Conservation (phyloP, 1,140 invertebrate genomes). For the Pantala flavescens region DNA sequence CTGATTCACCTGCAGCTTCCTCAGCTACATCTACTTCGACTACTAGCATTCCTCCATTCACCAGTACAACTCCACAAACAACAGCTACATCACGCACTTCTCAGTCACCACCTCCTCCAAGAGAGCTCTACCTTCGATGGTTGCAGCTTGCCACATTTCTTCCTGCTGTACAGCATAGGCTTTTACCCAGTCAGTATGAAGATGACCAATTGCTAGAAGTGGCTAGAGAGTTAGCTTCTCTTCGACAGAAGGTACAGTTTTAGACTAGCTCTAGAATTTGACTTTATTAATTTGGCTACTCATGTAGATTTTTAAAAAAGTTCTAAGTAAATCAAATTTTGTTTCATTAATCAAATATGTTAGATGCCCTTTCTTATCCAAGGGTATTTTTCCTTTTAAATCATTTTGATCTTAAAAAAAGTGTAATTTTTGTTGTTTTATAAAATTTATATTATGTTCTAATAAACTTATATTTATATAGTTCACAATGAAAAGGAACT, state of each 20-base stretch:
- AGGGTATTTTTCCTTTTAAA: too few relatives aligned
- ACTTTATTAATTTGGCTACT: too few relatives aligned
- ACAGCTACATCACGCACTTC: slow-evolving; percentile 65
- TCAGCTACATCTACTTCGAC: slow-evolving; percentile 73
- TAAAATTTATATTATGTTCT: too few relatives aligned
- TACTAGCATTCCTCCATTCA: slow-evolving; percentile 77
- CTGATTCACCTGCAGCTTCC: background rate
- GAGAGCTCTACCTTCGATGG: slow-evolving; percentile 88
- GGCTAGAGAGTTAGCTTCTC: slow-evolving; percentile 58
- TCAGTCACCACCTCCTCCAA: slow-evolving; percentile 49
- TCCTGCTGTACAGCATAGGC: slow-evolving; percentile 83
- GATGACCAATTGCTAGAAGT: slow-evolving; percentile 63
- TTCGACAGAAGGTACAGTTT: slow-evolving; percentile 65
- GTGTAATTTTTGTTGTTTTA: too few relatives aligned
- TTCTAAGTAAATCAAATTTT: too few relatives aligned
- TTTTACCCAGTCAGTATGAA: slow-evolving; percentile 75
- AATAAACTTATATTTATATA: too few relatives aligned
- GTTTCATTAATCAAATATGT: too few relatives aligned
- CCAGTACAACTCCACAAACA: slow-evolving; percentile 83
- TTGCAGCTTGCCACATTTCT: slow-evolving; percentile 86
- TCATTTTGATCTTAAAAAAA: too few relatives aligned
- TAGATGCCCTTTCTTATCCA: too few relatives aligned
- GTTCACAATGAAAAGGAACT: too few relatives aligned
- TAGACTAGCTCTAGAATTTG: slow-evolving; percentile 19
- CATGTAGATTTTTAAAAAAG: too few relatives aligned